phyloP scores from a whole-genome alignment of 2,797 vertebrate genomes.

The Monodelphis domestica region DNA sequence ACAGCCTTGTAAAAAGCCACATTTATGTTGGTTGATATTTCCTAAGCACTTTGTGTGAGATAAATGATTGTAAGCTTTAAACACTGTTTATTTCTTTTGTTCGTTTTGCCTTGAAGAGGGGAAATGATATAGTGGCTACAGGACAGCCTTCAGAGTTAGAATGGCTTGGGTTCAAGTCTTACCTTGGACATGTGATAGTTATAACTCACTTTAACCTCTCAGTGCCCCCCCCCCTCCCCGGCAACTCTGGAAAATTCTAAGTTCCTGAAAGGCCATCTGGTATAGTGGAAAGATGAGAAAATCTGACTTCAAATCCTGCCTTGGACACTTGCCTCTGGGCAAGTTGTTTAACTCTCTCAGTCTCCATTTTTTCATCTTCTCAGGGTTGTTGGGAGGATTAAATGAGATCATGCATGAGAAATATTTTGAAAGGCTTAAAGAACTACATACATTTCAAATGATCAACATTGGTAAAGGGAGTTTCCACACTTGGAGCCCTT shows the following conservation, averaged over 20 bases:
- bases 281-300: background rate
- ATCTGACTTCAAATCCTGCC: background rate
- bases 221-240: too few species aligned
- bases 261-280: background rate
- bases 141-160: background rate
- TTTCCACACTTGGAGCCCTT: background rate
- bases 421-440: background rate
- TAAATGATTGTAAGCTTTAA: background rate
- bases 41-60: conserved; percentile 30
- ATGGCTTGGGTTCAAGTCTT: background rate
- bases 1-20: background rate
- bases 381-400: background rate
- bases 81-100: background rate
- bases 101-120: background rate
- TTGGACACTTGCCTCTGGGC: background rate
- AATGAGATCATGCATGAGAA: background rate
- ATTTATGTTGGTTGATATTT: background rate
- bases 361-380: background rate
- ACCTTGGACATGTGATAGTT: background rate
- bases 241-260: background rate
- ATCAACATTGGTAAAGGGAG: background rate
- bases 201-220: too few species aligned
- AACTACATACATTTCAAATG: background rate
- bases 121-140: background rate
- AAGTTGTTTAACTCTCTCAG: background rate